Evolutionary conservation across 2,113 vertebrate genomes (phyloP).

Genomic region (Rhodinocichla rosea): DNA sequence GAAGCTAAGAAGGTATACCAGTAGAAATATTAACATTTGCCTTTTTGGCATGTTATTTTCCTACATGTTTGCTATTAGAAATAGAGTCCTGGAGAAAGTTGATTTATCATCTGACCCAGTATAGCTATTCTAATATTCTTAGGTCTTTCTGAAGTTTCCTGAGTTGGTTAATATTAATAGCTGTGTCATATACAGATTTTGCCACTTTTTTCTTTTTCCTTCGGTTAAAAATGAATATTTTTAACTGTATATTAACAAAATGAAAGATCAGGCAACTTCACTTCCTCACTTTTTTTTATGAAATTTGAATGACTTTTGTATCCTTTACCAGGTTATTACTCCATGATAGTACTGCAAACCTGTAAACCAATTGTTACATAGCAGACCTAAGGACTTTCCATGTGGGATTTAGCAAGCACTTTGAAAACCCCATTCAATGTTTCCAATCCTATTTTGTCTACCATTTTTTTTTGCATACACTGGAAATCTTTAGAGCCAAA

Average conservation of each 20-base stretch:
- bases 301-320: not conserved
- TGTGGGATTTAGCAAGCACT: not conserved
- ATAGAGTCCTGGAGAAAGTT: not conserved
- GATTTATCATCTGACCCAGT: not conserved
- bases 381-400: not conserved
- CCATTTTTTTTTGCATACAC: not conserved
- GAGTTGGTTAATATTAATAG: not conserved
- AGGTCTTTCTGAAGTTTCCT: not conserved
- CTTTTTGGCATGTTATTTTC: not conserved
- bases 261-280: accelerated
- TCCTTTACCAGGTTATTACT: not conserved
- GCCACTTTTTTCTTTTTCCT: not conserved
- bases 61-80: not conserved
- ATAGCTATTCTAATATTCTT: not conserved
- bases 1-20: not conserved
- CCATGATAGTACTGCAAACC: not conserved
- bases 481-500: not conserved
- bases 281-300: not conserved
- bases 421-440: not conserved
- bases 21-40: not conserved
- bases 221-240: not conserved
- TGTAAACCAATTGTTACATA: not conserved
- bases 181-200: not conserved
- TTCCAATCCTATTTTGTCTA: not conserved
- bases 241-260: not conserved